These are phyloP conservation scores for Eupristina koningsbergeri DNA, from an alignment of 1,140 invertebrate genomes.

Conservation along the genomic window DNA sequence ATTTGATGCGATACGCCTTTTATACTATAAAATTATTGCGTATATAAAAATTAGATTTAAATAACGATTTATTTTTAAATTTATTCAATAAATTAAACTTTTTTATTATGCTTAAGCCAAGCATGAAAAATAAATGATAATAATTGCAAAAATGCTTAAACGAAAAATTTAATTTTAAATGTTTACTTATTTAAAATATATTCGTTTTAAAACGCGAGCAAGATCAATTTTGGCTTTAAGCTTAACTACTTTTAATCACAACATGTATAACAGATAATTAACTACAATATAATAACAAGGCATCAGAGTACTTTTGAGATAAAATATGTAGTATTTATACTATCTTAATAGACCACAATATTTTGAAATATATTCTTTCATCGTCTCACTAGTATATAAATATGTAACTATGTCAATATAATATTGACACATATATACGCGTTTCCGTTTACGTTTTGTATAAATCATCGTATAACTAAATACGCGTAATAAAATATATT, in stretches of 20 bases:
- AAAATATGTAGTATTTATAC: constrained; percentile 13
- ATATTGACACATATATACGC: constrained; percentile 4
- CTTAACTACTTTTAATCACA: background rate
- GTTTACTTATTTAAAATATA: background rate
- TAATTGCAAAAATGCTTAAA: background rate
- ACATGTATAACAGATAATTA: constrained; percentile 20
- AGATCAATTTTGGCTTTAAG: background rate
- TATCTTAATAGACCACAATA: constrained; percentile 13
- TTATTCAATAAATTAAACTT: background rate
- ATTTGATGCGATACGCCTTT: background rate
- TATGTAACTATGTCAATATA: constrained; percentile 4
- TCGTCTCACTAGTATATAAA: constrained; percentile 22
- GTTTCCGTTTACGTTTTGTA: background rate
- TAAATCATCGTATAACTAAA: constrained; percentile 34
- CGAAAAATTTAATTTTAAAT: background rate
- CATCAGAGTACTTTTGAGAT: background rate
- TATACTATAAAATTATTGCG: background rate
- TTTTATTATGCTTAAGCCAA: background rate
- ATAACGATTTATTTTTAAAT: constrained; percentile 10
- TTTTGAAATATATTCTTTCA: constrained; percentile 25
- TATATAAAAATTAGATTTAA: background rate
- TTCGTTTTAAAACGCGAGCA: background rate
- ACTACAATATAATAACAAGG: background rate
- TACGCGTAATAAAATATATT: constrained; percentile 23
- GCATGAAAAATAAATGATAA: background rate